Percentiles rank a stretch among this genome's conserved stretches.
Conservation (phyloP, 2,888 invertebrate species). For the Thelaira solivaga region DNA sequence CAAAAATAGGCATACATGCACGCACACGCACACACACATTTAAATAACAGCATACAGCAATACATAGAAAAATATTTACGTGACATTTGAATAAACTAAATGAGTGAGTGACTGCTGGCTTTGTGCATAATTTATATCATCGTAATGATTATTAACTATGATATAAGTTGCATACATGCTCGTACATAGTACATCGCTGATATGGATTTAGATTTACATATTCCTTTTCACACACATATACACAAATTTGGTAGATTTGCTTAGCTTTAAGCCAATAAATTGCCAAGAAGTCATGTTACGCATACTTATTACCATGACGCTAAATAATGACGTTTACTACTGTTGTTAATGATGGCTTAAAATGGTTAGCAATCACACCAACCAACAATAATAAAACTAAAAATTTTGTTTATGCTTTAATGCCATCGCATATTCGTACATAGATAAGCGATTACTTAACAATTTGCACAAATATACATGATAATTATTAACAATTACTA, state of each 20-base stretch:
- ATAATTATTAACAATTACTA: constrained; percentile 55
- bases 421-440: constrained; percentile 34
- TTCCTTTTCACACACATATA: no score
- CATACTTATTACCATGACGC: constrained; percentile 45
- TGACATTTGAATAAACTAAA: constrained; percentile 13
- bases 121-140: constrained; percentile 25
- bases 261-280: constrained; percentile 30
- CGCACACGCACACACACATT: not conserved
- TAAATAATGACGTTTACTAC: constrained; percentile 33
- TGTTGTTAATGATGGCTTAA: constrained; percentile 16
- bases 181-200: not conserved
- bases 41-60: not conserved
- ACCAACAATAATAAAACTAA: constrained; percentile 4
- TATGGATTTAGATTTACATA: constrained; percentile 10
- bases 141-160: constrained; percentile 10
- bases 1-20: not conserved
- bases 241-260: constrained; percentile 32
- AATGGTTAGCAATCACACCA: not conserved
- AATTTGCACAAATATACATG: constrained; percentile 61
- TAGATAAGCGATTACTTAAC: constrained; percentile 55
- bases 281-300: constrained; percentile 57
- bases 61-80: not conserved
- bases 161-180: not conserved
- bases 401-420: constrained; percentile 55
- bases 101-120: constrained; percentile 28